Base-by-base conservation (phyloP, 2,113 vertebrate genomes). In the Cariama cristata region DNA sequence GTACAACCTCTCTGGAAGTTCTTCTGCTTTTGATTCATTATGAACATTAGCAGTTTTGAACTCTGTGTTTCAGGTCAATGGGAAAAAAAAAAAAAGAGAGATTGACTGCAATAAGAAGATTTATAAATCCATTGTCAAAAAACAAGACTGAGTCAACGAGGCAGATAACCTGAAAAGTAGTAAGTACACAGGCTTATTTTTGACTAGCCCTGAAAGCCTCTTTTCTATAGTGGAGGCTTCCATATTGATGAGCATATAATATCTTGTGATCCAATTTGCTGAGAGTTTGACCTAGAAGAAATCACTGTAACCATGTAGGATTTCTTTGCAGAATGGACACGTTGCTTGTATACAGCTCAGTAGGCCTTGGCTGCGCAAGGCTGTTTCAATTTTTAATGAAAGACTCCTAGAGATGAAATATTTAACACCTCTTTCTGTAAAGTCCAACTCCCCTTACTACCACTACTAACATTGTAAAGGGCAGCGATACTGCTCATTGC, bases 301-400 rank as follows among this genome's bases (percentile, higher is more conserved):
- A 64, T n/a, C 69, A 17, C 11, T 60, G 21, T 67, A 74, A 69
- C 28, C 49, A 17, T 28, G 55, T 9, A 88, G 56, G 30, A 80
- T 79, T 94, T 81, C 79, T 77, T 83, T 33, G 47, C 26, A 75
- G 5, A 24, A 52, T 52, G 63, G 76, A 35, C 52, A n/a, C 53
- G 14, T 45, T 79, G 40, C 26, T 60, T n/a, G 8, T 14, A 14
- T 20, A 49, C 33, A 80, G 53, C 50, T 93, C 76, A 73, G 60
- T 42, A 90, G 33, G 33, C 64, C 80, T 79, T 91, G 83, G 32
- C 55, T 86, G 38, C 45, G 60, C 11, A 55, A 77, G 47, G 9
- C 26, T 66, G 8, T 60, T 96, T 89, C 62, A 60, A 79, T 87
- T 94, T 95, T 96, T 87, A 91, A 94, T 95, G 66, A 91, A 88